Base-by-base conservation (phyloP, 2,797 vertebrate species). In the Microtus agrestis region DNA sequence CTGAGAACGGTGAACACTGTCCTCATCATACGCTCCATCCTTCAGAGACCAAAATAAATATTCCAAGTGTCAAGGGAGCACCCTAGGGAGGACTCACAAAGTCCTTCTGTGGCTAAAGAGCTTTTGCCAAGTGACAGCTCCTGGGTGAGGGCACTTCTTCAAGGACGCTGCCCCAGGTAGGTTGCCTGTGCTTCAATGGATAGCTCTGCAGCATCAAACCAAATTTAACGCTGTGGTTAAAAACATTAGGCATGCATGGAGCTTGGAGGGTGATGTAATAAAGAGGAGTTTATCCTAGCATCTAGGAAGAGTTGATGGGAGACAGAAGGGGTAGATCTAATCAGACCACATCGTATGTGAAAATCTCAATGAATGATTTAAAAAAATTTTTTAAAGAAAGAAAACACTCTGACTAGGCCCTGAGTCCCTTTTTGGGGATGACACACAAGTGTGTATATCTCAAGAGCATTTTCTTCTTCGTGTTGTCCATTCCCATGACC, bases 401-500 rank as follows among this genome's bases (percentile, higher is more conserved):
- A 87, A 5, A 76, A n/a, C 46, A 63, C 12, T 6, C 5, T 48
- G 59, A 37, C 23, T 11, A 40, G 79, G 34, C 43, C 82, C 17
- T 17, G 7, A 89, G 56, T 25, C 54, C 4, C 1, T 25, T n/a
- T 73, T 78, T 67, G 61, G 14, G 43, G 51, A 46, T 87, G 73
- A 81, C 54, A 40, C 0, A 40, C n/a, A n/a, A 37, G 10, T 21
- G 0, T 23, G 5, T 17, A 15, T 51, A 46, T 71, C 86, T 93
- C 40, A 73, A 54, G 12, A 37, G 86, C 56, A 80, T 59, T 82
- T 59, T 48, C 37, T 13, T 61, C 86, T 78, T 67, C 63, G 48
- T 2, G 4, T 8, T 29, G 17, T 6, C 73, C 29, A 40, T 13
- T 37, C 31, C n/a, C 1, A 12, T 1, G 6, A 10, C 10, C 71